phyloP scores from a whole-genome alignment of 2,797 vertebrate species.

The Cynodonichthys magdalenae region DNA sequence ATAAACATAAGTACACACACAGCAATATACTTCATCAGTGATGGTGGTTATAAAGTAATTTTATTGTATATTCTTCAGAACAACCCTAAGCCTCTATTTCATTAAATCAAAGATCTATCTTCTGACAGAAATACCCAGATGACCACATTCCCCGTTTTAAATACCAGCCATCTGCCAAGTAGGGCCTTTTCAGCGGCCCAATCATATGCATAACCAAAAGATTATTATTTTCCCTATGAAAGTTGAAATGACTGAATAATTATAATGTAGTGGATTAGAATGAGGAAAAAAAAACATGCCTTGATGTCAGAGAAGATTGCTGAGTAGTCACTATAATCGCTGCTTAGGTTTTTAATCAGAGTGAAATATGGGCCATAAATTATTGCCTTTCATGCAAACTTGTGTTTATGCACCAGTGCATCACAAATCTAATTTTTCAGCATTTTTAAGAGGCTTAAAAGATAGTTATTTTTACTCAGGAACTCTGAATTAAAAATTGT shows the following conservation, averaged over 20 bases:
- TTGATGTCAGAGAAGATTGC: constrained; percentile 85
- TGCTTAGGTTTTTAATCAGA: constrained; percentile 87
- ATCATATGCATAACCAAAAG: constrained; percentile 83
- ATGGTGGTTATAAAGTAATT: constrained; percentile 65
- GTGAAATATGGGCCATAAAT: constrained; percentile 84
- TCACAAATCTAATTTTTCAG: constrained; percentile 82
- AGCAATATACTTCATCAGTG: constrained; percentile 51
- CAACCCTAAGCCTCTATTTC: constrained; percentile 67
- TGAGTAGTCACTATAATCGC: constrained; percentile 83
- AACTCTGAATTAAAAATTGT: constrained; percentile 79
- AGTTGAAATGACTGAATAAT: constrained; percentile 84
- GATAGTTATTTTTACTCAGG: constrained; percentile 80
- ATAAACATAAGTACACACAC: constrained; percentile 12
- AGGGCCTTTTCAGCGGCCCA: constrained; percentile 71
- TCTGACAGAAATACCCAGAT: constrained; percentile 74
- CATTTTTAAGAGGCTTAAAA: constrained; percentile 86
- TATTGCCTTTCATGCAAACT: constrained; percentile 85
- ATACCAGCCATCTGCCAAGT: constrained; percentile 78
- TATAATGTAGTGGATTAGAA: constrained; percentile 86
- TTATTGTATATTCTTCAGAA: constrained; percentile 63
- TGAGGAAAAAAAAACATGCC: constrained; percentile 72
- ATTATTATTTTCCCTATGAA: constrained; percentile 79
- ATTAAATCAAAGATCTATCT: constrained; percentile 80
- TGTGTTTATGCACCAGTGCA: constrained; percentile 79
- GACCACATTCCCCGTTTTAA: constrained; percentile 74